Evolutionary conservation across 2,888 invertebrate species (phyloP), one percentile per base, ranked within the genome.

Genomic region (Tinea trinotella): DNA sequence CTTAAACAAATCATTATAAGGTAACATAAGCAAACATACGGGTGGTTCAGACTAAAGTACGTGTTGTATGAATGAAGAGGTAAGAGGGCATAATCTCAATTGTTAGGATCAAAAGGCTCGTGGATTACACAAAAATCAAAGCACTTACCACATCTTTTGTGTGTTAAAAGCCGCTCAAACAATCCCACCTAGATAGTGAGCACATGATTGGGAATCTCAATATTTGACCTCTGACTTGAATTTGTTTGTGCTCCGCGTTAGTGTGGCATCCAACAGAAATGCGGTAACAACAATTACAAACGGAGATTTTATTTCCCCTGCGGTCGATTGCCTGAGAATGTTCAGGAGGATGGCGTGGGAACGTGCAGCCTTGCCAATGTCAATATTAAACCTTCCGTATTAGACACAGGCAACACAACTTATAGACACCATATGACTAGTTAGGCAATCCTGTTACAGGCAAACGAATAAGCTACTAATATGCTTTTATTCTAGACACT

Each of bases 121-220:
- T 68, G 63, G 69, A 74, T 76, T 70, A 76, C 72, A 75, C 71
- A 73, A 76, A 77, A 74, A 77, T 73, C 73, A 72, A 72, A 74
- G 63, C 77, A 82, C 81, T 85, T 84, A 82, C 67, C 83, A 74
- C 66, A 52, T 78, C 76, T 70, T 80, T 83, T 83, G 74, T 76
- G 69, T 64, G 59, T 64, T 82, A 81, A 84, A 82, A 83, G 81
- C 84, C 81, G 83, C 76, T 68, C 69, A 79, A 81, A 73, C 76
- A 61, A 48, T 48, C 52, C 49, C 56, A 52, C 52, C 57, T 58
- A 58, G 58, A 59, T 59, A 58, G 60, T 66, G 62, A 66, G 68
- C 68, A 65, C 60, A 54, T 56, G 73, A 83, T 85, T 76, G 10
- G 22, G 36, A 34, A 54, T 63, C 62, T 62, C 72, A 80, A 81